Evolutionary conservation across 2,113 vertebrate genomes (phyloP).

Genomic region (Centropristis striata): DNA sequence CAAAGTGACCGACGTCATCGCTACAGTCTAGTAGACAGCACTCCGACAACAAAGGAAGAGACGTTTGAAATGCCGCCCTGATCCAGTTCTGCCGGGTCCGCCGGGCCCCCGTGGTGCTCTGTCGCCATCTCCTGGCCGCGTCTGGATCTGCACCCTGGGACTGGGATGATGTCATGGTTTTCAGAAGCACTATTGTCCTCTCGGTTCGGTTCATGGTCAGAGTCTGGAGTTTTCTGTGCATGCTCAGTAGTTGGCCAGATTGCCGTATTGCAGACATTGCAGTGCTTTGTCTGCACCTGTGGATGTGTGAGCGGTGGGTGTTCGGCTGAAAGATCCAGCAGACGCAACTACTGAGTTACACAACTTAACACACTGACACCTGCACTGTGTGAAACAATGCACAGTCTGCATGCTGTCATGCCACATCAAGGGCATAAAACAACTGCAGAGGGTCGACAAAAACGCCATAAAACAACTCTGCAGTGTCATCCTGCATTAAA

Average conservation of each 20-base stretch:
- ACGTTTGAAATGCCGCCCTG: conserved; percentile 59
- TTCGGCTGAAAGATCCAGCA: neutral
- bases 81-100: conserved; percentile 62
- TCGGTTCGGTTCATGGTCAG: conserved; percentile 67
- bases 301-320: neutral
- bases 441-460: neutral
- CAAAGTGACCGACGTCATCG: conserved; percentile 65
- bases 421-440: neutral
- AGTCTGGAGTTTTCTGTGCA: conserved; percentile 77
- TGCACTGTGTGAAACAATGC: neutral
- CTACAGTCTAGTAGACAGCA: conserved; percentile 67
- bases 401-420: conserved; percentile 1
- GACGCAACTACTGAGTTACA: neutral
- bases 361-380: neutral
- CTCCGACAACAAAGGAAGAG: conserved; percentile 77
- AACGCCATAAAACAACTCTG: conserved; percentile 9
- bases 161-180: conserved; percentile 82
- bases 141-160: neutral
- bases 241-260: conserved; percentile 69
- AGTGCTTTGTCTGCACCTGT: conserved; percentile 63
- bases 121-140: conserved; percentile 73
- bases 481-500: neutral
- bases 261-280: conserved; percentile 74
- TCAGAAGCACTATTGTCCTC: conserved; percentile 74
- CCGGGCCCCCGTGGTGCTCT: conserved; percentile 12